Evolutionary conservation across 2,113 vertebrate species (phyloP).

Genomic region (Oreochromis aureus): DNA sequence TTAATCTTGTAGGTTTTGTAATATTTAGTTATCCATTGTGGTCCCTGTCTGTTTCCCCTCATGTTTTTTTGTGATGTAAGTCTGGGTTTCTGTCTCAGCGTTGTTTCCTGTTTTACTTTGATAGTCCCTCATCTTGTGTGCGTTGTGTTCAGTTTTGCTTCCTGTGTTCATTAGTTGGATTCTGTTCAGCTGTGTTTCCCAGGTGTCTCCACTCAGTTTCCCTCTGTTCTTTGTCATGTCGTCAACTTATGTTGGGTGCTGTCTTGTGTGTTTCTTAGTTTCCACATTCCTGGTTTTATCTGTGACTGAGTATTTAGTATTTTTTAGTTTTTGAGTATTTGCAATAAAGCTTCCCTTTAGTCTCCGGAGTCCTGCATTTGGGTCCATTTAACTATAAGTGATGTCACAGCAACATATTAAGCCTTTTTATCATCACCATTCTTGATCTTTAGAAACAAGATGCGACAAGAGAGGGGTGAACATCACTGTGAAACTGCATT

Average conservation of each 20-base stretch:
- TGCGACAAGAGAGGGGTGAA: background rate
- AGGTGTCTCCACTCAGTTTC: background rate
- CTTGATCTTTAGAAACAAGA: background rate
- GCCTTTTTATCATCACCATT: background rate
- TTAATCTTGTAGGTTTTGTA: background rate
- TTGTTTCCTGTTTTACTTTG: background rate
- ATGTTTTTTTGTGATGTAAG: background rate
- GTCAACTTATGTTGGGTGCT: background rate
- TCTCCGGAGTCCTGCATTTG: background rate
- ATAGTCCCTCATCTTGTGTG: background rate
- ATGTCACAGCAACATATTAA: background rate
- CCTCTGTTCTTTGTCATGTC: background rate
- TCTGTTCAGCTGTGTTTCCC: background rate
- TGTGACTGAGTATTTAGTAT: background rate
- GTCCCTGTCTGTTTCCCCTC: background rate
- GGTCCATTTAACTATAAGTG: background rate
- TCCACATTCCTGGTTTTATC: background rate
- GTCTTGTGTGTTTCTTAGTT: background rate
- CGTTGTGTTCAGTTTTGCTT: background rate
- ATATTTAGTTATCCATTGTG: background rate
- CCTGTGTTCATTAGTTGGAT: background rate
- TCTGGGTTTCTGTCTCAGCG: background rate
- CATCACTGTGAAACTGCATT: background rate
- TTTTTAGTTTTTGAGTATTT: background rate
- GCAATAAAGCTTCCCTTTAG: background rate